Base-by-base conservation (phyloP, 2,888 invertebrate species). In the Sinhomidia bicolor region DNA sequence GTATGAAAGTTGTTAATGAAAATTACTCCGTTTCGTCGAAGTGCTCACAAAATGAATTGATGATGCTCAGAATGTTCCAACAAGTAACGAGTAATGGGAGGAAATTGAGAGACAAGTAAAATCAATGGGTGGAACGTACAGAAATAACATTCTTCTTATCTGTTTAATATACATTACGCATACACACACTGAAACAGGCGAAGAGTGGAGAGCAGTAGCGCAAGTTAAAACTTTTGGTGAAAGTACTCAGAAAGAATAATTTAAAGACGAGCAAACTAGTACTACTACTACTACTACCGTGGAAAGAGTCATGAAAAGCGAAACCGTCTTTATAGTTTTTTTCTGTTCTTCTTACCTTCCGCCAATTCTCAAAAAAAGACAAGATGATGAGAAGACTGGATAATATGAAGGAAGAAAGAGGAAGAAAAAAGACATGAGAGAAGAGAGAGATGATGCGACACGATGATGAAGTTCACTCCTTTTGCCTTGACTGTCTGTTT, bases 231-330 rank as follows among this genome's bases (percentile, higher is more conserved):
- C 20, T 71, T 36, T 5, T 9, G 71, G 68, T 23, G 12, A 71
- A 71, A 71, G 41, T 71, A 44, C 71, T 71, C 71, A 71, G 41
- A 71, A 71, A 71, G 41, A 44, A 71, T 71, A 71, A 71, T 71
- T 71, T 41, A 71, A 41, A 23, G 44, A 41, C 44, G 71, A 36
- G 36, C n/a, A n/a, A 36, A 71, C 41, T 17, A 68, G 44, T 17
- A 17, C 41, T 41, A 10, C 60, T 60, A 17, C 23, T n/a, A n/a
- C n/a, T n/a, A n/a, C n/a, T n/a, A n/a, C 29, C n/a, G 3, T n/a
- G 60, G 9, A 20, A 68, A 68, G 5, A 71, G 71, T 71, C 20
- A 41, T 60, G 41, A 71, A 71, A 71, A 71, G 44, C 71, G 44
- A 65, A 65, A 65, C 32, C 36, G 14, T 65, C 65, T 71, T 62